Percentiles rank a stretch among this genome's conserved stretches.
phyloP scores from a whole-genome alignment of 2,797 vertebrate genomes.

The Crocodylus rhombifer region DNA sequence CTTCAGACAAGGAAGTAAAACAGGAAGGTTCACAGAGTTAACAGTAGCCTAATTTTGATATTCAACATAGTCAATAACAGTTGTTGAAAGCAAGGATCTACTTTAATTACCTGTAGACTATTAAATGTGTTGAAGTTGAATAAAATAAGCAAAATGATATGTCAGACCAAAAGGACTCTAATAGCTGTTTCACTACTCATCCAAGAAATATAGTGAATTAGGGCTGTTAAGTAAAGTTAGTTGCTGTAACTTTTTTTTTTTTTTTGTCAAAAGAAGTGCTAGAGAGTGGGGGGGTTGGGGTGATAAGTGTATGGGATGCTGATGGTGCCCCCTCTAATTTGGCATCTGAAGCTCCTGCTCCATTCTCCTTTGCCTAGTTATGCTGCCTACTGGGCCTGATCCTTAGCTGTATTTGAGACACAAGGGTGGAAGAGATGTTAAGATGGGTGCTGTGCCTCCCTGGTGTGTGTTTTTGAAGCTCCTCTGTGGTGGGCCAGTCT shows the following conservation, averaged over 20 bases:
- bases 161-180: not conserved
- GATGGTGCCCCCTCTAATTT: too few relatives aligned
- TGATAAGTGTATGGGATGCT: too few relatives aligned
- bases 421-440: too few relatives aligned
- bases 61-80: not conserved
- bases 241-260: not conserved
- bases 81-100: not conserved
- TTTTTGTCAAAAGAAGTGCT: too few relatives aligned
- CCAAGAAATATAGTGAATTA: not conserved
- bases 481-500: not conserved
- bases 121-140: not conserved
- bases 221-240: not conserved
- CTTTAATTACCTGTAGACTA: not conserved
- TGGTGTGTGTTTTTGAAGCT: not conserved
- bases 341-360: not conserved
- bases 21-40: not conserved
- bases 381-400: not conserved
- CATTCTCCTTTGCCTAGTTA: not conserved
- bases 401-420: not conserved
- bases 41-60: not conserved
- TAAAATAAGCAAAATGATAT: not conserved
- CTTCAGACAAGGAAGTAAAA: not conserved
- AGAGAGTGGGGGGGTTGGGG: too few relatives aligned
- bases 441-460: not conserved
- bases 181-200: not conserved